Evolutionary conservation across 2,113 vertebrate genomes (phyloP), one percentile per base, ranked within the genome.

Genomic region (Leucopsar rothschildi): DNA sequence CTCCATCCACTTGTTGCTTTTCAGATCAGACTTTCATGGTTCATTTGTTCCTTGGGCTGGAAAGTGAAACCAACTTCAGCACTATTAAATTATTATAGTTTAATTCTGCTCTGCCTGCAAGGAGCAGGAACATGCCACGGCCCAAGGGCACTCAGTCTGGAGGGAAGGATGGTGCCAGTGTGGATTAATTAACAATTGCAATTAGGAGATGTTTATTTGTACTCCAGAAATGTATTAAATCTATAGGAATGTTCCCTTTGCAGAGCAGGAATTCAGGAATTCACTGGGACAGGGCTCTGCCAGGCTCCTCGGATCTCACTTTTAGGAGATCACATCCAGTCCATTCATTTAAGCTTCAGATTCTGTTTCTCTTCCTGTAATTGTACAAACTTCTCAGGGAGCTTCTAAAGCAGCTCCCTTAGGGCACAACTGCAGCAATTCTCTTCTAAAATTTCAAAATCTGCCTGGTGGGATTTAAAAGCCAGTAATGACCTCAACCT

Each of bases 201-300:
- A 0, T 61, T 4, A 42, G 20, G 3, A 35, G 52, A 7, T 28
- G 27, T 33, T 53, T 52, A 33, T 53, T 63, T 28, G 5, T 18
- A 2, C 6, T 60, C 52, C 8, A n/a, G 12, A 7, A 57, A 60
- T 7, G 1, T 2, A 5, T 56, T 31, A 16, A 12, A 23, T 29
- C n/a, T 39, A 0, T 0, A 6, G 4, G 64, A 16, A 49, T 2
- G 8, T 21, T 45, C 29, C 27, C 15, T 72, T 44, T 33, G 53
- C 40, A 53, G n/a, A 33, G 27, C 1, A 15, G 52, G 59, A 18
- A 7, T 52, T 42, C 2, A 3, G 35, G 22, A 5, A 37, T 33
- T 6, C 10, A 2, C 9, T 3, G 61, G 35, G 55, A 15, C 29
- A 49, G 59, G 65, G 28, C 19, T 5, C 65, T 35, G 59, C 18